Evolutionary conservation across 1,140 invertebrate species (phyloP).

Genomic region (Euura lappo): DNA sequence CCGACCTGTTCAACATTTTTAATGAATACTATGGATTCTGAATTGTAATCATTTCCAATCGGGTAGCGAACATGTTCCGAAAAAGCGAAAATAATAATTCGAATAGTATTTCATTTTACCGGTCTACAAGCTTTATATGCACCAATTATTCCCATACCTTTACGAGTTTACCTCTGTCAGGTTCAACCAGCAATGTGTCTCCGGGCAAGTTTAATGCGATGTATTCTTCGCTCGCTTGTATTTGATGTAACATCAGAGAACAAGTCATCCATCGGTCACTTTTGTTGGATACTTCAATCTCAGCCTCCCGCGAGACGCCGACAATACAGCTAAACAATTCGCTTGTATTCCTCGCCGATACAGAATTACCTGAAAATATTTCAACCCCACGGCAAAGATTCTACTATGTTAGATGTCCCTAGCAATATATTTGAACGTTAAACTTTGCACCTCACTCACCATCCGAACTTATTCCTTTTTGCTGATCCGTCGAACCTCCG

Average conservation of each 20-base stretch:
- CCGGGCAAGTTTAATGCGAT: constrained; percentile 41
- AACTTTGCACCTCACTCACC: too few species aligned
- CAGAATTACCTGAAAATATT: constrained; percentile 31
- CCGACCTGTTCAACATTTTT: constrained; percentile 32
- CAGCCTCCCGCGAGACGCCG: constrained; percentile 39
- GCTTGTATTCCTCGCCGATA: constrained; percentile 40
- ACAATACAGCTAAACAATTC: constrained; percentile 48
- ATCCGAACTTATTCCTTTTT: too few species aligned
- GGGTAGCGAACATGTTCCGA: neutral
- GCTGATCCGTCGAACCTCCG: too few species aligned
- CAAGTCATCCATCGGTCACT: constrained; percentile 51
- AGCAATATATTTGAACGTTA: too few species aligned
- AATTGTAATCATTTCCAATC: too few species aligned
- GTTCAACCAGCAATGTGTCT: constrained; percentile 44
- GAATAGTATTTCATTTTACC: neutral
- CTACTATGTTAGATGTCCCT: too few species aligned
- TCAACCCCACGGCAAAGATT: too few species aligned
- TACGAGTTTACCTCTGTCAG: constrained; percentile 38
- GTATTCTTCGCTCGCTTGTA: constrained; percentile 46
- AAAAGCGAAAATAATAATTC: constrained; percentile 5
- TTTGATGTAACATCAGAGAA: constrained; percentile 34
- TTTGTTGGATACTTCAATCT: constrained; percentile 49
- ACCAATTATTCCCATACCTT: constrained; percentile 37
- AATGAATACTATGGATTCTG: too few species aligned
- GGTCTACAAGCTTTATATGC: neutral